Evolutionary conservation across 2,888 invertebrate genomes (phyloP), one percentile per base, ranked within the genome.

Genomic region (Eretmocerus hayati): DNA sequence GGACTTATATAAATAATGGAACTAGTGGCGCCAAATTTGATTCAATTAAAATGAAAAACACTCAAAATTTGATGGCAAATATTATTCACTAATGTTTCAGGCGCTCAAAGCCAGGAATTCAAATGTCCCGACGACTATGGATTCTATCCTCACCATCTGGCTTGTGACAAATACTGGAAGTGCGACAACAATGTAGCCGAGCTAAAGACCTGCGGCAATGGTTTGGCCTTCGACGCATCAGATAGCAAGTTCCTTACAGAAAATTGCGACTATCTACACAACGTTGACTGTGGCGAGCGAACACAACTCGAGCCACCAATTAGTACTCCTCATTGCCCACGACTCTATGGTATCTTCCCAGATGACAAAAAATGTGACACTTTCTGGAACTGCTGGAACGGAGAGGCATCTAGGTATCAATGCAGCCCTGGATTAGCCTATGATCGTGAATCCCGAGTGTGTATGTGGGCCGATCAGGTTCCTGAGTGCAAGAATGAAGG

Each of bases 341-440:
- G 92, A 51, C 75, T 93, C 59, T 93, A 92, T 73, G 93, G 93
- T 65, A 92, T 93, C 77, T 93, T 92, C 81, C 75, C 90, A 56
- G 92, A 93, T 67, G 87, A 84, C 46, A 76, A 75, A 60, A 89
- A 90, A 73, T 93, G 93, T 71, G 90, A 91, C 74, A 87, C 88
- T 15, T 93, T 93, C 86, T 93, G 92, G 90, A 92, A 91, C 75
- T 93, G 93, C 74, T 93, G 93, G 92, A 91, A 90, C 75, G 93
- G 93, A 44, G 92, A 93, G 72, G 85, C 92, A 5, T 90, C 90
- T 67, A 83, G 89, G 64, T 93, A 93, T 75, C 90, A 92, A 73
- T 93, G 93, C 78, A 90, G 92, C 60, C 92, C 93, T 62, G 93
- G 93, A 60, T 80, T 93, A 42, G 93, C 92, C 58, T 93, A 93